Conservation (phyloP, 1,140 invertebrate genomes). For the Homarus americanus region DNA sequence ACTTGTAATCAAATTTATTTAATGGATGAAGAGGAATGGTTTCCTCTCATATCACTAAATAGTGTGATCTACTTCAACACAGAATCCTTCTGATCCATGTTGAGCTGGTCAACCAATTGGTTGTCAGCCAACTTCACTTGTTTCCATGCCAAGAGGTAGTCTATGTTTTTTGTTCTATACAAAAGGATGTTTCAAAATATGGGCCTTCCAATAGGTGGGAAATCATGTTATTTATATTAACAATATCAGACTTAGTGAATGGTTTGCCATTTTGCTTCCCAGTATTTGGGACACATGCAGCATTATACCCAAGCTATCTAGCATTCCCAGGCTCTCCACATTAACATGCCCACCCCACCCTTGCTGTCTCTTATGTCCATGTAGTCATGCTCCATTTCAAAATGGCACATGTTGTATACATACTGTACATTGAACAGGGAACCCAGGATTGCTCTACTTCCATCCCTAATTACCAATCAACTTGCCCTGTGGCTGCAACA, state of each 20-base stretch:
- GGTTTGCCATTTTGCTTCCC: neutral
- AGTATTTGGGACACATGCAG: neutral
- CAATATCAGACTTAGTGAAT: neutral
- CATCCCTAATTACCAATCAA: neutral
- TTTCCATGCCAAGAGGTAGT: neutral
- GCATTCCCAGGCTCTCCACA: neutral
- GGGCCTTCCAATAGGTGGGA: constrained; percentile 7
- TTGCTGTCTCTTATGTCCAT: neutral
- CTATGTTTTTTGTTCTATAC: neutral
- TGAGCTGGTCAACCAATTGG: neutral
- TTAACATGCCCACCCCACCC: neutral
- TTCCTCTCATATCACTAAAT: neutral
- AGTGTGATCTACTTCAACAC: neutral
- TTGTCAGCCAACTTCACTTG: neutral
- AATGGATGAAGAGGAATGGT: neutral
- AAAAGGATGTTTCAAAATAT: constrained; percentile 23
- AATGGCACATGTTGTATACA: neutral
- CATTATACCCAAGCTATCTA: neutral
- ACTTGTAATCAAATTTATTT: neutral
- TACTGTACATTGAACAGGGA: neutral
- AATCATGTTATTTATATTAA: neutral
- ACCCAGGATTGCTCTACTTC: neutral
- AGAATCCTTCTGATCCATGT: neutral
- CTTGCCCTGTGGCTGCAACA: neutral
- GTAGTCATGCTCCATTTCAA: neutral